Base-by-base conservation (phyloP, 2,888 invertebrate species). In the Leistus spinibarbis region DNA sequence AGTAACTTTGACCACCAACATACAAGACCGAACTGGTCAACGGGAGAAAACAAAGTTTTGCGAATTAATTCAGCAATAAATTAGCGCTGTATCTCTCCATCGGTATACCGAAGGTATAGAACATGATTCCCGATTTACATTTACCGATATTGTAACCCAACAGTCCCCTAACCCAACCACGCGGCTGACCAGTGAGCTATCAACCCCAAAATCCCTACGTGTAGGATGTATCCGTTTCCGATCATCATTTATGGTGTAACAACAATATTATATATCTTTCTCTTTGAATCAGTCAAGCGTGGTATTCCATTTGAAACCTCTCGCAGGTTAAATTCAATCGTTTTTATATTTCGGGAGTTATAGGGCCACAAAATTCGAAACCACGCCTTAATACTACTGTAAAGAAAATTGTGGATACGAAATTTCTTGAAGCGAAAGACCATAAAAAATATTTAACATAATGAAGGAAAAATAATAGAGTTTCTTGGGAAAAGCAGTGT, bases 1-100 rank as follows among this genome's bases (percentile, higher is more conserved):
- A 40, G 40, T 40, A 10, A 5, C 5, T 60, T 4, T 16, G 13
- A 9, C 57, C 1, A 57, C 57, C 7, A 57, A 9, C 20, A 9
- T n/a, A 20, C 9, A 56, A 60, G 13, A 19, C 16, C 17, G 60
- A 20, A 19, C 60, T 60, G 40, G 40, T 22, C 60, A 60, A 60
- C 54, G 23, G 13, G 63, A 40, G 72, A 16, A 64, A 24, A 57
- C 65, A 72, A 72, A 72, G 65, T 72, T 72, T 72, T 65, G n/a
- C 56, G 65, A 72, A 72, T 72, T 72, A 72, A 72, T 72, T 72
- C 72, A 17, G 64, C 57, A 72, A 72, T 72, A 72, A 72, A 72
- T 72, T 72, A 72, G 10, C 54, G 20, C 4, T 27, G 16, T 72
- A 72, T 72, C 72, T 64, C 72, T 65, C 57, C 54, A 72, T 72